Evolutionary conservation across 2,113 vertebrate genomes (phyloP).

Genomic region (Mormyrus iriodes): DNA sequence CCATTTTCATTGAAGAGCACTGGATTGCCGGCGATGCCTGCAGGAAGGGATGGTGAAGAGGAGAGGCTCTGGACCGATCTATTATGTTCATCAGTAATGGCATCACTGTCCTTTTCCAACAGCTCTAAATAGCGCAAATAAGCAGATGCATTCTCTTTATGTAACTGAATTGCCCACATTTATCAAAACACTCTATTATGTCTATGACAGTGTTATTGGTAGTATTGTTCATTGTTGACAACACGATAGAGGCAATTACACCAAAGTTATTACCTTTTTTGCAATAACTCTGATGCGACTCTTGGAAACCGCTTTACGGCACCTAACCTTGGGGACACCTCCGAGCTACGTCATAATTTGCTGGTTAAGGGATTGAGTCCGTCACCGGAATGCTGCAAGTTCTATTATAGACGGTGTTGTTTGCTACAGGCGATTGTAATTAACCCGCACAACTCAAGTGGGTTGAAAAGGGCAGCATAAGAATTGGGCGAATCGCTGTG

Average conservation of each 20-base stretch:
- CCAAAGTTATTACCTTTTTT: constrained; percentile 4
- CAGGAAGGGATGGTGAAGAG: constrained; percentile 25
- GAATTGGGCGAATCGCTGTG: not conserved
- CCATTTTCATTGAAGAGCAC: constrained; percentile 96
- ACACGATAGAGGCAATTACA: not conserved
- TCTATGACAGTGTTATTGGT: constrained; percentile 12
- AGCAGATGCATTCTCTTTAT: not conserved
- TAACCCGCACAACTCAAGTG: not conserved
- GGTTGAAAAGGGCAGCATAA: not conserved
- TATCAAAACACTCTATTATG: constrained; percentile 12
- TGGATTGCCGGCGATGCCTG: constrained; percentile 89
- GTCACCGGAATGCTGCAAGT: not conserved
- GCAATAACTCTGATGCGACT: not conserved
- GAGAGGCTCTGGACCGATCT: not conserved
- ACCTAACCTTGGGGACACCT: not conserved
- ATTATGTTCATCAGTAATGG: not conserved
- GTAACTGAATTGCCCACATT: not conserved
- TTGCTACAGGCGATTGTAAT: not conserved
- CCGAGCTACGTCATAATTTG: not conserved
- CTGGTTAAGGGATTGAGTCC: not conserved
- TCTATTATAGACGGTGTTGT: not conserved
- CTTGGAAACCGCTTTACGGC: not conserved
- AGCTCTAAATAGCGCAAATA: not conserved
- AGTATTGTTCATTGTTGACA: constrained; percentile 12
- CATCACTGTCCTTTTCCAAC: not conserved